Base-by-base conservation (phyloP, 2,888 invertebrate genomes). In the Baccha elongata region DNA sequence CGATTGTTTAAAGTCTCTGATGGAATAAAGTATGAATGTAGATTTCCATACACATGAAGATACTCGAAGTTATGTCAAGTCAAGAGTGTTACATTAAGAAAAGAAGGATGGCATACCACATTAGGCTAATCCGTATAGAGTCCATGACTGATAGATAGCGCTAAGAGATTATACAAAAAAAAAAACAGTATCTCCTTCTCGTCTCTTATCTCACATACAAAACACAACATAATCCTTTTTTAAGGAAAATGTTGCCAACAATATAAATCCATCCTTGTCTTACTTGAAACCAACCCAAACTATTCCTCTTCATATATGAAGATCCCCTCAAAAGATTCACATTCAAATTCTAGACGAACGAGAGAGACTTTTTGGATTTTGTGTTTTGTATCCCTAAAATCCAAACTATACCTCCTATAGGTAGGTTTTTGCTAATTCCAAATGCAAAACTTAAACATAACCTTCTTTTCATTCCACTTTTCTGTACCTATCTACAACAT, bases 351-450 rank as follows among this genome's bases (percentile, higher is more conserved):
- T 76, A 81, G 81, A 71, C 75, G 29, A 76, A 23, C 60, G 40
- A 42, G 40, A 58, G 26, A 48, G 67, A 64, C 78, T 78, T 83
- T 83, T 76, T 78, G 37, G 75, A 53, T 76, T 55, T 40, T 37
- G 40, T 58, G 23, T 55, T 13, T 2, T 72, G 44, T 62, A 48
- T 62, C 50, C 60, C 50, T 48, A 74, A 75, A 76, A 78, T 60
- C 52, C 72, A 67, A 35, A 35, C 53, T 53, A 35, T 35, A 75
- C 44, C n/a, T n/a, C n/a, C n/a, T 60, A 64, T 21, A 71, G 72
- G 81, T 65, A 72, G 83, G 78, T 84, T 84, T 79, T 79, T 81
- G 84, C 79, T 84, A 84, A 84, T 84, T 84, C 79, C 73, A 72
- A 84, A 79, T 84, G 84, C 84, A 84, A 84, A 84, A 84, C 79